A percentile compares a stretch with the other conserved stretches of the same genome.
Conservation (phyloP, 2,888 invertebrate species). For the Acleris emargana region DNA sequence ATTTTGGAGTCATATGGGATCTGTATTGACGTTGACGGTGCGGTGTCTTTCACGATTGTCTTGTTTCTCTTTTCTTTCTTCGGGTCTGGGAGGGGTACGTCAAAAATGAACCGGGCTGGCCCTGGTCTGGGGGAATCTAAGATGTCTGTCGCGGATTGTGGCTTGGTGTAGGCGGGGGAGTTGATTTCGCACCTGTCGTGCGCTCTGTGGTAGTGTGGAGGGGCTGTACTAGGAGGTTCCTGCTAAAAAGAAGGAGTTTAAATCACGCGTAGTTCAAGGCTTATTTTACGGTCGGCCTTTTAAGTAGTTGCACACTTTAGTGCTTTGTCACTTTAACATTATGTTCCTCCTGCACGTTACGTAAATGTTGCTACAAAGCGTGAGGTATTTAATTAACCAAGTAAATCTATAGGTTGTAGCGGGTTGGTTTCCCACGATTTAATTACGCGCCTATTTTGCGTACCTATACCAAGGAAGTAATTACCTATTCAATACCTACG, state of each 20-base stretch:
- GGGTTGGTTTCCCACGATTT: too few species aligned
- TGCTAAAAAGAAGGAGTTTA: not conserved
- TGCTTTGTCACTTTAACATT: too few species aligned
- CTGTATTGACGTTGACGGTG: slow-evolving; percentile 74
- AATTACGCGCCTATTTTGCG: too few species aligned
- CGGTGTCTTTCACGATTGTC: slow-evolving; percentile 57
- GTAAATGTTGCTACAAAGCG: too few species aligned
- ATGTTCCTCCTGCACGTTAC: too few species aligned
- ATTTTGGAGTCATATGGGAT: slow-evolving; percentile 66
- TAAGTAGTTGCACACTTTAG: too few species aligned
- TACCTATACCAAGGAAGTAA: too few species aligned
- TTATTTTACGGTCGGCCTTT: too few species aligned
- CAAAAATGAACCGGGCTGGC: slow-evolving; percentile 72
- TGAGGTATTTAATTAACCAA: too few species aligned
- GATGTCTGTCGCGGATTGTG: slow-evolving; percentile 74
- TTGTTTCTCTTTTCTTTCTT: slow-evolving; percentile 52
- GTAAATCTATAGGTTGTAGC: too few species aligned
- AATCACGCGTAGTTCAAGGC: not conserved
- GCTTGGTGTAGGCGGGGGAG: slow-evolving; percentile 72
- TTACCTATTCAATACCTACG: too few species aligned
- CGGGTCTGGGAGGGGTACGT: slow-evolving; percentile 74
- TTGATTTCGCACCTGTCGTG: slow-evolving; percentile 70
- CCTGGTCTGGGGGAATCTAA: slow-evolving; percentile 72
- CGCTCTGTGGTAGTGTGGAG: slow-evolving; percentile 76
- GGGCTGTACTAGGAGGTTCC: slow-evolving; percentile 73